phyloP scores from a whole-genome alignment of 2,797 vertebrate genomes.

The Labroides dimidiatus region DNA sequence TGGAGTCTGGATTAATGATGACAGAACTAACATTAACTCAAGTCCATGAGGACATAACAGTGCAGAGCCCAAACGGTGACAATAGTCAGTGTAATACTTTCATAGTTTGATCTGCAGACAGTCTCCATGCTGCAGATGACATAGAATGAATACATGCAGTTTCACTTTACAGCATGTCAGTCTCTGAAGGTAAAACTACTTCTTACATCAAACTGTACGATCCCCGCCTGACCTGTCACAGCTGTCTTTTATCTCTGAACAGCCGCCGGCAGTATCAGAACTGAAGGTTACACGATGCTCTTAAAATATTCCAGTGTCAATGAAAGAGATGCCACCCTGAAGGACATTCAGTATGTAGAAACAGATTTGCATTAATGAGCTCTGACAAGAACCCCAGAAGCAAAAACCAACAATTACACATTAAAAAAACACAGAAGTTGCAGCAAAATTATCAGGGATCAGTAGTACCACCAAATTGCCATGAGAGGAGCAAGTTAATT shows the following conservation, averaged over 20 bases:
- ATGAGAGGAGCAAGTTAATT: slow-evolving; percentile 44
- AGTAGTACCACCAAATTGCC: slow-evolving; percentile 81
- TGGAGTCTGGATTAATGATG: slow-evolving; percentile 55
- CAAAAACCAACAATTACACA: slow-evolving; percentile 40
- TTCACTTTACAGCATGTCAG: slow-evolving; percentile 56
- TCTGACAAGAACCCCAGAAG: slow-evolving; percentile 48
- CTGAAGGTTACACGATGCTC: slow-evolving; percentile 44
- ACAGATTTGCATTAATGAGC: slow-evolving; percentile 46
- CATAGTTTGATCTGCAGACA: slow-evolving; percentile 55
- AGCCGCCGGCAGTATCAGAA: slow-evolving; percentile 52
- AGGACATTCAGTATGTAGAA: slow-evolving; percentile 37
- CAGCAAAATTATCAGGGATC: slow-evolving; percentile 69
- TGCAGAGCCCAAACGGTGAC: slow-evolving; percentile 70
- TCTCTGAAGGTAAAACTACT: slow-evolving; percentile 35
- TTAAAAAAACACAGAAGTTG: slow-evolving; percentile 31
- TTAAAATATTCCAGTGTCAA: slow-evolving; percentile 78
- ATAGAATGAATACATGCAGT: slow-evolving; percentile 60
- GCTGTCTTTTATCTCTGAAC: slow-evolving; percentile 38
- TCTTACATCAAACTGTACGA: slow-evolving; percentile 42
- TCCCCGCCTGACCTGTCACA: slow-evolving; percentile 40
- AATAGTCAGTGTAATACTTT: slow-evolving; percentile 70
- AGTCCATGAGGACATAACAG: slow-evolving; percentile 66
- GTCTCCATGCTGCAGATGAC: slow-evolving; percentile 35
- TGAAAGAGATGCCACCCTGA: slow-evolving; percentile 44
- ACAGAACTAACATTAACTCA: slow-evolving; percentile 50